These are phyloP conservation scores for Catharus bicknelli DNA, from an alignment of 2,113 vertebrate genomes.

Conservation along the genomic window DNA sequence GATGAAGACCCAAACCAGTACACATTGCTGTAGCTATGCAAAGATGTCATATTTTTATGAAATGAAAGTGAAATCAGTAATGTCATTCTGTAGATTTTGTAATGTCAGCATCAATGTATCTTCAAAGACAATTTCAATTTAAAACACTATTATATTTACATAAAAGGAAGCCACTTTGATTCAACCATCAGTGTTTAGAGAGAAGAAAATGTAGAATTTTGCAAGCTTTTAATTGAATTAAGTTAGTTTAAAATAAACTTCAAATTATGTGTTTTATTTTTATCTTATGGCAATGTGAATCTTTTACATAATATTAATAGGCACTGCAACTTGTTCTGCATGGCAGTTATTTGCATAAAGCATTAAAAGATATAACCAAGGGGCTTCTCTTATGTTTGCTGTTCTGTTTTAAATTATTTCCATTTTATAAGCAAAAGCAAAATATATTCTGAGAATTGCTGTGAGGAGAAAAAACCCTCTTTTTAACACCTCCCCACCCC, in stretches of 20 bases:
- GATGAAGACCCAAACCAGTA: not conserved
- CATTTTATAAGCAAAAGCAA: not conserved
- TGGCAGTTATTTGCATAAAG: slow-evolving; percentile 18
- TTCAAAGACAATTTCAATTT: not conserved
- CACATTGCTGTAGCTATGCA: not conserved
- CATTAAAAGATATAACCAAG: not conserved
- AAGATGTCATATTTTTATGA: not conserved
- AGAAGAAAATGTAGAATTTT: not conserved
- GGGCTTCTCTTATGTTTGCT: not conserved
- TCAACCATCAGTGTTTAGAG: not conserved
- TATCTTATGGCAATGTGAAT: not conserved
- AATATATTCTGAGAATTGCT: not conserved
- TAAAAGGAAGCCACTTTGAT: not conserved
- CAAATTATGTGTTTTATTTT: not conserved
- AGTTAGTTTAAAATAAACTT: not conserved
- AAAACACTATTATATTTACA: not conserved
- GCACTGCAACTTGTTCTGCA: not conserved
- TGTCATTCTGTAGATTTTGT: not conserved
- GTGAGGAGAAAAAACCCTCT: not conserved
- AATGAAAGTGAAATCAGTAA: not conserved
- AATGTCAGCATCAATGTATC: not conserved
- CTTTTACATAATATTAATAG: not conserved
- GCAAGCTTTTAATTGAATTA: not conserved
- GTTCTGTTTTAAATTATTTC: slow-evolving; percentile 7
- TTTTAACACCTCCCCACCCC: not conserved